Evolutionary conservation across 2,113 vertebrate species (phyloP), one percentile per base, ranked within the genome.

Genomic region (Phoenicopterus ruber): DNA sequence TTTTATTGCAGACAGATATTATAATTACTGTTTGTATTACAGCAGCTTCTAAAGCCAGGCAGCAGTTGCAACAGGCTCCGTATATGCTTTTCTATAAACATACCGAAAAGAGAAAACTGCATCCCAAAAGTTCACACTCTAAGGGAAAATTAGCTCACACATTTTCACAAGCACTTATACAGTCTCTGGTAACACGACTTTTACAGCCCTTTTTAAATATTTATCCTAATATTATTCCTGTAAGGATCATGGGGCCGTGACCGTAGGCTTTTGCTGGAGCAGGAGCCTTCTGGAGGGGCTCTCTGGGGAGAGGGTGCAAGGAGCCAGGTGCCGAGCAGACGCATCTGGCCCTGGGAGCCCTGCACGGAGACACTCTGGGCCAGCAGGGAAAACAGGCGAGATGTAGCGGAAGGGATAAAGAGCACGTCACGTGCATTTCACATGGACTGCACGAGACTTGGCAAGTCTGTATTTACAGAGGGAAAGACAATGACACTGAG

Each of bases 361-460:
- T 57, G 36, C 40, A 31, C 2, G 3, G 57, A 59, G 49, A 21
- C 8, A 3, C 44, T 11, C 28, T 36, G 49, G 6, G 28, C 6
- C 6, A 17, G 15, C 25, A 50, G 32, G n/a, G 20, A 42, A 61
- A 67, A 40, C 18, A 22, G 0, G 0, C 0, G 17, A 61, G 26
- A 28, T 44, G 10, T 1, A 22, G 50, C 3, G 2, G 32, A 54
- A 81, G 15, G 11, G 18, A 52, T 17, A 22, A 82, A 38, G 46
- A 59, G 17, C 36, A 42, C 13, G 15, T 49, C 2, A 2, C 22
- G 9, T 2, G 6, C 9, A 7, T 69, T 65, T 70, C 32, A 77
- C 25, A 44, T 12, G 69, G 29, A 38, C 9, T 40, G 40, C 70
- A 44, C 7, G 34, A 50, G 26, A 21, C 11, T 54, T 67, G 28